Base-by-base conservation (phyloP, 2,113 vertebrate genomes). In the Panthera tigris region DNA sequence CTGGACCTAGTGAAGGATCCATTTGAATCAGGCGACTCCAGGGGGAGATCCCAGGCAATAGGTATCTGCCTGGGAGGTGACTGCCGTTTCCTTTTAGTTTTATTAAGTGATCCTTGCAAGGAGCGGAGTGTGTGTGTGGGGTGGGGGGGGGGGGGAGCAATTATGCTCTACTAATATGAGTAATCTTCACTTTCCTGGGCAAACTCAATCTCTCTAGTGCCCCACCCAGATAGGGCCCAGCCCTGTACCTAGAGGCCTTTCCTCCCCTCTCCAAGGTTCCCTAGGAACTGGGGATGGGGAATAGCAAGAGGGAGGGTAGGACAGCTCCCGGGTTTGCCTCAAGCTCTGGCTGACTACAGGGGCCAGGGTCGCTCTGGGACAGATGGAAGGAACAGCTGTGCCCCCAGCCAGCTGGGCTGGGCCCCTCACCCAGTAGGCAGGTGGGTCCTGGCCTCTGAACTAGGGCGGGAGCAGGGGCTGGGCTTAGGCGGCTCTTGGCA, bases 341-440 rank as follows among this genome's bases (percentile, higher is more conserved):
- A 81, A 91, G 79, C 80, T 93, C 52, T 66, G 39, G 39, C 65
- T 95, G 87, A 57, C 71, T 89, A 5, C 29, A 29, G 89, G 90
- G 96, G 36, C 84, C 65, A 61, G 29, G 86, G 95, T 83, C n/a
- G 21, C 85, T 71, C 50, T 76, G 90, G 92, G 80, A 91, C 87
- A 97, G 95, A 96, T 92, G 96, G 91, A 97, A 95, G 48, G 90
- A 98, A 91, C 94, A 98, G 95, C 97, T 97, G 97, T 88, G 87
- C 45, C 57, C 50, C 31, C 84, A 90, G 83, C 76, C 76, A 91
- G 91, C 94, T 82, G 87, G 50, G 48, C 14, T 45, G 36, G 80
- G 68, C 50, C 68, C 41, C 71, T 97, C 61, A 90, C 66, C 52
- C 80, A 89, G 63, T 15, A 89, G 90, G 94, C 96, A 97, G 87